Conservation (phyloP, 2,797 vertebrate species). For the Brachyrhaphis roseni region DNA sequence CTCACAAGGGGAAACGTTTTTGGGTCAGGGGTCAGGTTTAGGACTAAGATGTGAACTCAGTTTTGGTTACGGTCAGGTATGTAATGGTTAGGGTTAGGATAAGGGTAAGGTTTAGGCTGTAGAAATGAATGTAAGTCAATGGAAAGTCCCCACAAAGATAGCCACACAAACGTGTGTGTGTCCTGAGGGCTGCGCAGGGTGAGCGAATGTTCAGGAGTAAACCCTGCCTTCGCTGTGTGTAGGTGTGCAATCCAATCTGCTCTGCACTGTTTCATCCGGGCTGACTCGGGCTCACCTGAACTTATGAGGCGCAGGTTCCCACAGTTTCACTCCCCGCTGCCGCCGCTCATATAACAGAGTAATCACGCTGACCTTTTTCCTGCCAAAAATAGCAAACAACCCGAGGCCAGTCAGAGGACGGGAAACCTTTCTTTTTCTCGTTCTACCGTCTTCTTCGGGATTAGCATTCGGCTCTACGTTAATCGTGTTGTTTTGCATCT, state of each 20-base stretch:
- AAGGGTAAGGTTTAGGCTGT: no score
- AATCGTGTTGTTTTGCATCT: neutral
- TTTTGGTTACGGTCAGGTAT: no score
- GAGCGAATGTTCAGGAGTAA: constrained; percentile 19
- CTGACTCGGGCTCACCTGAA: constrained; percentile 52
- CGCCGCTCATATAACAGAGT: constrained; percentile 40
- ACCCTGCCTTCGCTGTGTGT: constrained; percentile 10
- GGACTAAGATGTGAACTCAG: no score
- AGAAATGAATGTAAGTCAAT: no score
- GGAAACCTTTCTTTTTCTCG: neutral
- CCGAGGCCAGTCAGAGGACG: neutral
- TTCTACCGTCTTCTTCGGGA: neutral
- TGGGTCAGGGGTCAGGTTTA: no score
- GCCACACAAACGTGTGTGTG: neutral
- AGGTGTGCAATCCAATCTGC: constrained; percentile 54
- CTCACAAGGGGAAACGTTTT: no score
- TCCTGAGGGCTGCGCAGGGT: constrained; percentile 24
- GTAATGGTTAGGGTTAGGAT: no score
- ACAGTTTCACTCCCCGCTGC: constrained; percentile 45
- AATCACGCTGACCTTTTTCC: constrained; percentile 4
- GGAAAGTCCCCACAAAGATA: no score
- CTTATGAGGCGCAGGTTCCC: constrained; percentile 61
- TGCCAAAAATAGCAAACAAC: neutral
- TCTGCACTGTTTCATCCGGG: constrained; percentile 18
- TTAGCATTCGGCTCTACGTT: neutral